These are phyloP conservation scores for Hemibagrus wyckioides DNA, from an alignment of 2,113 vertebrate genomes.

Conservation along the genomic window DNA sequence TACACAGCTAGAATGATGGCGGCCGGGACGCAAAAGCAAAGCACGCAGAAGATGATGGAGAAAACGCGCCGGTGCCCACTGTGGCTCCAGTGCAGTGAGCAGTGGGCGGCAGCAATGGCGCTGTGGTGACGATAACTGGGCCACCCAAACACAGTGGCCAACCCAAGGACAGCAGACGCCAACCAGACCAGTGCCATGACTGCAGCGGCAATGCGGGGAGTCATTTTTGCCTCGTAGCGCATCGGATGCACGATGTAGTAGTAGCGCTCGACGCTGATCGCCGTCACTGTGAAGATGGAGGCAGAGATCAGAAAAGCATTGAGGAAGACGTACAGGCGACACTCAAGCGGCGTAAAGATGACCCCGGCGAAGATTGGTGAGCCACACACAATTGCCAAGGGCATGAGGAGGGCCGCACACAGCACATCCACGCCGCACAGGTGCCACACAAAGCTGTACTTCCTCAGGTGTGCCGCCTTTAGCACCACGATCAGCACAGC, in stretches of 20 bases:
- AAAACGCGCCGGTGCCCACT: slow-evolving; percentile 79
- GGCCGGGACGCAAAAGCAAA: slow-evolving; percentile 84
- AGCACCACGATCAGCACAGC: slow-evolving; percentile 84
- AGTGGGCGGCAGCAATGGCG: slow-evolving; percentile 79
- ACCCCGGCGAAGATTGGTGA: slow-evolving; percentile 83
- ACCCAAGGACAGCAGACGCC: slow-evolving; percentile 76
- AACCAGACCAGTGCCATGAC: slow-evolving; percentile 84
- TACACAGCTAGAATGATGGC: slow-evolving; percentile 85
- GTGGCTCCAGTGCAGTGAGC: slow-evolving; percentile 82
- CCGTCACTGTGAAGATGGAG: slow-evolving; percentile 86
- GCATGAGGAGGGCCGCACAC: slow-evolving; percentile 92
- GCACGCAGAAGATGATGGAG: slow-evolving; percentile 81
- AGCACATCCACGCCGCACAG: slow-evolving; percentile 88
- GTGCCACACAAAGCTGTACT: slow-evolving; percentile 88
- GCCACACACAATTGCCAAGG: slow-evolving; percentile 85
- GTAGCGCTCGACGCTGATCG: slow-evolving; percentile 90
- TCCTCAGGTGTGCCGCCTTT: slow-evolving; percentile 82
- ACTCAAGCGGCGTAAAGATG: slow-evolving; percentile 82
- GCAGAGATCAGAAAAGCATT: slow-evolving; percentile 88
- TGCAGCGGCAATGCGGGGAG: slow-evolving; percentile 77
- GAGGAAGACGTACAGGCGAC: slow-evolving; percentile 85
- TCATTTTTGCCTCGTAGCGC: slow-evolving; percentile 87
- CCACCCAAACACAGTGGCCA: slow-evolving; percentile 81
- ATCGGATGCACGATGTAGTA: slow-evolving; percentile 92
- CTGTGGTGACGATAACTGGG: slow-evolving; percentile 73